Percentiles rank a stretch among this genome's conserved stretches.
These are phyloP conservation scores for Tympanoctomys barrerae DNA, from an alignment of 2,797 vertebrate genomes.

Conservation along the genomic window DNA sequence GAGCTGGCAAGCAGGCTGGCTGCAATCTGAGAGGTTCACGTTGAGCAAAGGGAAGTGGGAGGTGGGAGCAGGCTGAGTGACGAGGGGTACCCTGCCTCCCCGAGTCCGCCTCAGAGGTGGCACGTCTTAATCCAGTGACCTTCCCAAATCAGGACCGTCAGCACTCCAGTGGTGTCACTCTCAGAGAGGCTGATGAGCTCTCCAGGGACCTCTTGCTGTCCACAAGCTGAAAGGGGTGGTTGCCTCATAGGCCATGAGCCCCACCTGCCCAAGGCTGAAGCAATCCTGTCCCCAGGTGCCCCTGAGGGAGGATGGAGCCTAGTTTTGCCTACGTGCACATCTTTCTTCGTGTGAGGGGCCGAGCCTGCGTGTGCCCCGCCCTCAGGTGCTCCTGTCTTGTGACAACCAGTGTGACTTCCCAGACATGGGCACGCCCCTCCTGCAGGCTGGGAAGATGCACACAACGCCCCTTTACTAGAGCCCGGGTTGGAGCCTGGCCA, in stretches of 20 bases:
- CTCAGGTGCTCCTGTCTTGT: background rate
- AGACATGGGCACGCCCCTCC: background rate
- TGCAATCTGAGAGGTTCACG: background rate
- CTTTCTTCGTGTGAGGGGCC: background rate
- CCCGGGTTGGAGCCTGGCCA: accelerated
- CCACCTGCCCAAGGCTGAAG: background rate
- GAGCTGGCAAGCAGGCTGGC: background rate
- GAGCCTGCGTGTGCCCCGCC: background rate
- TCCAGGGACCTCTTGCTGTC: background rate
- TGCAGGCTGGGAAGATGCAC: background rate
- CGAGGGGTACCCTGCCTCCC: accelerated
- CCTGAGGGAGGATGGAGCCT: background rate
- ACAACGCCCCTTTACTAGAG: too few relatives aligned
- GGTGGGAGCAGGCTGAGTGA: background rate
- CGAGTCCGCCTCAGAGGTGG: background rate
- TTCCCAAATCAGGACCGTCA: background rate
- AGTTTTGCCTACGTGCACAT: accelerated
- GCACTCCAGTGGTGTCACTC: background rate
- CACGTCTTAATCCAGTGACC: background rate
- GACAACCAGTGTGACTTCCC: background rate
- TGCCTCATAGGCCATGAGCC: background rate
- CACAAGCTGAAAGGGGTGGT: constrained; percentile 23
- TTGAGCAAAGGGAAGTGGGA: background rate
- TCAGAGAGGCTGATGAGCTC: background rate
- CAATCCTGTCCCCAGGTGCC: background rate